Percentiles rank a stretch among this genome's conserved stretches.
Evolutionary conservation across 2,888 invertebrate species (phyloP).

Genomic region (Agonum fuliginosum): DNA sequence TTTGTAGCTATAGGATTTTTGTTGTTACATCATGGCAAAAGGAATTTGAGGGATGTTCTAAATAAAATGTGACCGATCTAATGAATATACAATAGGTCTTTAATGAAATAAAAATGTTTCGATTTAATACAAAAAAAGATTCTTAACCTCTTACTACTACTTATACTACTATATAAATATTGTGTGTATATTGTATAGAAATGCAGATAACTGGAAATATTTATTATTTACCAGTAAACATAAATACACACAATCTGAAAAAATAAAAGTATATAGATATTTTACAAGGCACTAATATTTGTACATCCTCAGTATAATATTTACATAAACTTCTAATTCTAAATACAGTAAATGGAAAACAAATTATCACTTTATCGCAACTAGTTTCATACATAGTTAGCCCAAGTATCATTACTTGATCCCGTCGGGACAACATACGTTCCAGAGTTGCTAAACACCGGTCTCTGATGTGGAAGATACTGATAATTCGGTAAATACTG

Average conservation of each 20-base stretch:
- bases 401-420: conserved; percentile 35
- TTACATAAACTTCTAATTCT: conserved; percentile 25
- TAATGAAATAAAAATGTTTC: conserved; percentile 32
- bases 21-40: no score
- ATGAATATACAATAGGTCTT: conserved; percentile 11
- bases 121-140: conserved; percentile 16
- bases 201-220: conserved; percentile 38
- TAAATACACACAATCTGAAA: conserved; percentile 29
- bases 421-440: conserved; percentile 39
- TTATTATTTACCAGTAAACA: conserved; percentile 28
- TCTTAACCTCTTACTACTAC: conserved; percentile 5
- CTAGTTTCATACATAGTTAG: conserved; percentile 46
- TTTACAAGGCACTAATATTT: conserved; percentile 40
- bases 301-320: conserved; percentile 34
- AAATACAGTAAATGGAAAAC: conserved; percentile 38
- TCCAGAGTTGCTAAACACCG: conserved; percentile 47
- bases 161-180: neutral
- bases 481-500: conserved; percentile 72
- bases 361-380: conserved; percentile 35
- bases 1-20: no score
- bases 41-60: no score
- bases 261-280: conserved; percentile 30
- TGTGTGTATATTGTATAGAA: conserved; percentile 39
- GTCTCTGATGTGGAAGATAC: conserved; percentile 69
- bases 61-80: neutral